A percentile compares a stretch with the other conserved stretches of the same genome.
phyloP scores from a whole-genome alignment of 2,113 vertebrate genomes.

The Tetrao urogallus region DNA sequence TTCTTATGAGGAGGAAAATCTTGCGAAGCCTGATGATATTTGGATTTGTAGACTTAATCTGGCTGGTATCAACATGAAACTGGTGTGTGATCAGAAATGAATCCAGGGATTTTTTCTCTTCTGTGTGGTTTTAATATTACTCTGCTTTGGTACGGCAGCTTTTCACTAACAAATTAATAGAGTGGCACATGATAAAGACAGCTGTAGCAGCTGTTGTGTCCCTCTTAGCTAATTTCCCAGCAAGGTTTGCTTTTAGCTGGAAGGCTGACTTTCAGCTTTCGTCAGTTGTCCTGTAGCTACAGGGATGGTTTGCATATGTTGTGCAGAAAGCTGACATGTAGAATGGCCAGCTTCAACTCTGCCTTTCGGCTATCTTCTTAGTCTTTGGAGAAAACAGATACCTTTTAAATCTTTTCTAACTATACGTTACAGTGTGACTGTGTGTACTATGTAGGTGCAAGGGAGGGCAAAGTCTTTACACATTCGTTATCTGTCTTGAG shows the following conservation, averaged over 20 bases:
- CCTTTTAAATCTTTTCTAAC: not conserved
- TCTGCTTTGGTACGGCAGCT: not conserved
- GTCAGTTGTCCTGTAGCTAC: not conserved
- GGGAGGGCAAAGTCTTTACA: not conserved
- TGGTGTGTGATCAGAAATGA: not conserved
- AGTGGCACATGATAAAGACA: not conserved
- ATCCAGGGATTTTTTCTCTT: not conserved
- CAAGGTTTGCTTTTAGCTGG: not conserved
- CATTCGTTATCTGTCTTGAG: not conserved
- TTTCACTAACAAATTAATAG: not conserved
- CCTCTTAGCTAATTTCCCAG: not conserved
- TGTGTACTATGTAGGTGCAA: not conserved
- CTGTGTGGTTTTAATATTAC: not conserved
- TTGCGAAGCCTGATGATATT: not conserved
- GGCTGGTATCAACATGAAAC: not conserved
- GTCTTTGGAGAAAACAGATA: not conserved
- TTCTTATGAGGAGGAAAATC: not conserved
- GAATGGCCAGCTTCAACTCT: not conserved
- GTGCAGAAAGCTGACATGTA: constrained; percentile 7
- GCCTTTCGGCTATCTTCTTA: constrained; percentile 8
- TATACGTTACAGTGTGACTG: not conserved
- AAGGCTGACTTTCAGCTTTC: not conserved
- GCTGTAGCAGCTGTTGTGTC: not conserved
- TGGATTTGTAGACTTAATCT: not conserved
- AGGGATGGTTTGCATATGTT: constrained; percentile 16